Evolutionary conservation across 1,140 invertebrate species (phyloP).

Genomic region (Ylistrum balloti): DNA sequence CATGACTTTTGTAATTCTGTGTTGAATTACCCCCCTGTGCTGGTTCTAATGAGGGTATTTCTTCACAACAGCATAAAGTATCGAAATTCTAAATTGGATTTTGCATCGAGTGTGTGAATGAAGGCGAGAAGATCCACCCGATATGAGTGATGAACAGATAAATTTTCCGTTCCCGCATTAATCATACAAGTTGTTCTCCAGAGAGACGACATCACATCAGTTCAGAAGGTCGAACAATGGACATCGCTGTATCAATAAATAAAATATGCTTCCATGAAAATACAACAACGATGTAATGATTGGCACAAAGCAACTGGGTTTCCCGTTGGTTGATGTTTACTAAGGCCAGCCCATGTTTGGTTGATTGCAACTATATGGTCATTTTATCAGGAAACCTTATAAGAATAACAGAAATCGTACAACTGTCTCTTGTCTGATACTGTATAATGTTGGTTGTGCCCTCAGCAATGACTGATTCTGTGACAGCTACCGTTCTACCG

Average conservation of each 20-base stretch:
- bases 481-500: neutral
- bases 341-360: neutral
- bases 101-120: neutral
- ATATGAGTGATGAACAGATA: neutral
- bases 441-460: neutral
- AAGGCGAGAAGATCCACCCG: slow-evolving; percentile 23
- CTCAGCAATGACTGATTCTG: neutral
- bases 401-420: neutral
- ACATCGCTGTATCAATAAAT: too few relatives aligned
- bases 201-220: neutral
- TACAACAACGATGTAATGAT: too few relatives aligned
- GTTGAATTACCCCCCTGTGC: neutral
- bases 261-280: too few relatives aligned
- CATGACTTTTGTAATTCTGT: neutral
- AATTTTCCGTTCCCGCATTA: neutral
- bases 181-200: neutral
- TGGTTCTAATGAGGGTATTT: neutral
- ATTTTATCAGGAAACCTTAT: neutral
- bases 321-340: too few relatives aligned
- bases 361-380: neutral
- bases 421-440: neutral
- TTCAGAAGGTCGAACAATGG: neutral
- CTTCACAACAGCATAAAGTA: neutral
- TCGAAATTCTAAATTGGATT: slow-evolving; percentile 5
- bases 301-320: too few relatives aligned